Conservation (phyloP, 2,797 vertebrate genomes). For the Oryzias dopingdopingensis region DNA sequence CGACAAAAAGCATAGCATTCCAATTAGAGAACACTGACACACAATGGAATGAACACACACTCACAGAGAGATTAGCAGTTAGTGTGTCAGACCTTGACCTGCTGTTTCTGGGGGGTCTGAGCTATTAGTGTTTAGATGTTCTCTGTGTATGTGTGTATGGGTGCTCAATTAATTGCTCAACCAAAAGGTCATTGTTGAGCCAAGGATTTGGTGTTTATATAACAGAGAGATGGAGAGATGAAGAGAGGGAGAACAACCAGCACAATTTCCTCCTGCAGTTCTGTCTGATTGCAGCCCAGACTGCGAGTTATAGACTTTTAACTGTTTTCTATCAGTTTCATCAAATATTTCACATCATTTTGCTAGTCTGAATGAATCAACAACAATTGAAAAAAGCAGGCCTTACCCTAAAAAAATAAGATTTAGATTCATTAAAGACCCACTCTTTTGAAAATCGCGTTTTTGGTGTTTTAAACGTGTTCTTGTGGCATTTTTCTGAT, state of each 20-base stretch:
- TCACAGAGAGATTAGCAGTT: slow-evolving; percentile 17
- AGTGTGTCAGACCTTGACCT: slow-evolving; percentile 34
- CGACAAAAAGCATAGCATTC: slow-evolving; percentile 47
- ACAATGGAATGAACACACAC: slow-evolving; percentile 12
- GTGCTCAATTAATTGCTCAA: slow-evolving; percentile 39
- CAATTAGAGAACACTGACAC: slow-evolving; percentile 34
- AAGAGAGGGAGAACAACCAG: slow-evolving; percentile 14
- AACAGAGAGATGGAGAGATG: slow-evolving; percentile 27
- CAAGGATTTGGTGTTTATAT: slow-evolving; percentile 54
- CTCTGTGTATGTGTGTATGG: slow-evolving; percentile 25
- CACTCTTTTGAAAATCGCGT: no score
- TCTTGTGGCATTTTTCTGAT: no score
- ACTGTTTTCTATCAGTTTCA: no score
- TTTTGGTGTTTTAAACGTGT: no score
- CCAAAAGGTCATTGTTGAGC: slow-evolving; percentile 50
- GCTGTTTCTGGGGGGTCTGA: slow-evolving; percentile 51
- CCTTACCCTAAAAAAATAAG: no score
- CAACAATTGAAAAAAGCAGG: no score
- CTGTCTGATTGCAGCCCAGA: neutral
- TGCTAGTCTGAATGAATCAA: no score
- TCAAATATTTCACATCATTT: no score
- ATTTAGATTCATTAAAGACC: no score
- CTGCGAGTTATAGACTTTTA: neutral
- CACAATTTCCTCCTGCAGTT: slow-evolving; percentile 7
- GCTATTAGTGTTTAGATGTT: slow-evolving; percentile 38